Evolutionary conservation across 1,140 invertebrate genomes (phyloP).

Genomic region (Zelostemma sp.): DNA sequence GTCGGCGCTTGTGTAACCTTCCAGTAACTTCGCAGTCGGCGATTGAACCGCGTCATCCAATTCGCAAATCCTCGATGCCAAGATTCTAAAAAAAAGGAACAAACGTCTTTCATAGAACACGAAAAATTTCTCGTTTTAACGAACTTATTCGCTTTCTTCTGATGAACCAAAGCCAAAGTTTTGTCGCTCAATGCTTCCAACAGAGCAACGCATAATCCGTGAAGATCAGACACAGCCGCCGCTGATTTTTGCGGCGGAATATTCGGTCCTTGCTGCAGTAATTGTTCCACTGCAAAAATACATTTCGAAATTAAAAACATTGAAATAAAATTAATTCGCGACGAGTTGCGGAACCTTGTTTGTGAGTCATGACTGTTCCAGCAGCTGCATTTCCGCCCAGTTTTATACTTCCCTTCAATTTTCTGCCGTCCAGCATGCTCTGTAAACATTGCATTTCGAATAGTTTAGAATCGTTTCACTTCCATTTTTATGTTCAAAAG

Average conservation of each 20-base stretch:
- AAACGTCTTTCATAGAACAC: too few relatives aligned
- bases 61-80: conserved; percentile 73
- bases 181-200: conserved; percentile 89
- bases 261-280: conserved; percentile 73
- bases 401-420: conserved; percentile 74
- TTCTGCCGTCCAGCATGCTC: conserved; percentile 75
- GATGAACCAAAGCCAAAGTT: conserved; percentile 83
- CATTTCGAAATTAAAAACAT: conserved; percentile 57
- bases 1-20: conserved; percentile 70
- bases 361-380: conserved; percentile 73
- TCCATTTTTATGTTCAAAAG: conserved; percentile 21
- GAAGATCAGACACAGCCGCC: conserved; percentile 80
- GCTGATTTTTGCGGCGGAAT: conserved; percentile 77
- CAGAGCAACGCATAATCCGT: conserved; percentile 80
- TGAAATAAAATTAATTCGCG: too few relatives aligned
- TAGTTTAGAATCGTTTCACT: background rate
- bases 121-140: background rate
- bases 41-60: conserved; percentile 71
- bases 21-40: conserved; percentile 72
- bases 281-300: conserved; percentile 73
- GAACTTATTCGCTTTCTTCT: conserved; percentile 85
- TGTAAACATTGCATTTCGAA: conserved; percentile 50
- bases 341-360: conserved; percentile 69
- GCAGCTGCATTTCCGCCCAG: conserved; percentile 69
- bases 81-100: conserved; percentile 65